Base-by-base conservation (phyloP, 2,113 vertebrate species). In the Passer montanus region DNA sequence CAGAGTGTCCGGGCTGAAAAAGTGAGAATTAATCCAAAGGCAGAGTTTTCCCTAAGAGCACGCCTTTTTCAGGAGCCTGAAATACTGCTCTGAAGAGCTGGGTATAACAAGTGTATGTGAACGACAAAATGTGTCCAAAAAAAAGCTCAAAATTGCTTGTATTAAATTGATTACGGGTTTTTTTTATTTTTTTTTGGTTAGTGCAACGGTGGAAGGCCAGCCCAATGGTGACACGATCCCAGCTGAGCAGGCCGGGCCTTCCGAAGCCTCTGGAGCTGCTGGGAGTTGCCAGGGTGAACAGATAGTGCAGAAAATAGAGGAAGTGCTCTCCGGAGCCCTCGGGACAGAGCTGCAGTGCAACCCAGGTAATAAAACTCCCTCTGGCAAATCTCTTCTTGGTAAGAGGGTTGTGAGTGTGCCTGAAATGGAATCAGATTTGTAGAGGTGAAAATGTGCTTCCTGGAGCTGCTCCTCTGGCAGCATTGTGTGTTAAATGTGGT, bases 141-240 rank as follows among this genome's bases (percentile, higher is more conserved):
- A 82, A 72, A 23, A 17, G 50, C 46, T 83, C 58, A 56, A 85
- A 80, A 77, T 50, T 22, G 30, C 78, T 87, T 91, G 63, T 83
- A 59, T 91, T 83, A 69, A 88, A 64, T 91, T 39, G 55, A 14
- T 24, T 41, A 17, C 85, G 94, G 10, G 39, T 39, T 39, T 39
- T 93, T 62, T 96, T 60, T 13, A 1, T 5, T 11, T 7, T 47
- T 5, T 24, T 58, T 95, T 52, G 77, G 72, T 87, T 95, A 98
- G 98, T 97, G 98, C 97, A 97, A 98, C 97, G 44, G 94, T 94
- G 96, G 98, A 98, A 97, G 97, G 96, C 94, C 98, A 98, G 84
- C 97, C 98, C 95, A 98, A 98, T 97, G 98, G 98, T 96, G 98
- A 98, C 98, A 97, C 98, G 86, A 91, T 97, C 81, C 89, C 97